These are phyloP conservation scores for Microvelia longipes DNA, from an alignment of 1,140 invertebrate genomes.

Conservation along the genomic window DNA sequence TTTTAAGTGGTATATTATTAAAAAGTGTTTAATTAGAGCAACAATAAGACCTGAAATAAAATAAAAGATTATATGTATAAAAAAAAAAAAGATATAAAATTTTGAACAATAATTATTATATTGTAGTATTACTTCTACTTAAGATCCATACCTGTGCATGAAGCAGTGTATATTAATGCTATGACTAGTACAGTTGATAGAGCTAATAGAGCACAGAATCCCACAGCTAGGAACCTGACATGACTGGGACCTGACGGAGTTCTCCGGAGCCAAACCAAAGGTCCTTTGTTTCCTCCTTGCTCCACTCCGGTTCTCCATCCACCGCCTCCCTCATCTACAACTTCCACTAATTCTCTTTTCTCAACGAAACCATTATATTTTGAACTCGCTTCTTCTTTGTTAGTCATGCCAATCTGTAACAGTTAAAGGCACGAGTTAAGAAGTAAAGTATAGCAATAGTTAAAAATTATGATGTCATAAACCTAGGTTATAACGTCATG, in stretches of 20 bases:
- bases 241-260: constrained; percentile 4
- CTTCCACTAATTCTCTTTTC: constrained; percentile 12
- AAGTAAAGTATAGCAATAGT: too few relatives aligned
- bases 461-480: too few relatives aligned
- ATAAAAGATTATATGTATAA: too few relatives aligned
- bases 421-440: too few relatives aligned
- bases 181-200: constrained; percentile 10
- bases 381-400: background rate
- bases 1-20: too few relatives aligned
- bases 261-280: constrained; percentile 9
- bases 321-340: constrained; percentile 13
- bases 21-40: too few relatives aligned
- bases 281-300: constrained; percentile 4
- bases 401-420: too few relatives aligned
- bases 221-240: constrained; percentile 9
- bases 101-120: too few relatives aligned
- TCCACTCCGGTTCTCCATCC: constrained; percentile 1
- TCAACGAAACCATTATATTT: constrained; percentile 11
- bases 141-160: constrained; percentile 2
- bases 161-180: constrained; percentile 4
- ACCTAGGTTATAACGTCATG: too few relatives aligned
- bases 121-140: too few relatives aligned
- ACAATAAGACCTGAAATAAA: too few relatives aligned
- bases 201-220: constrained; percentile 13
- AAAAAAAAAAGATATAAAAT: too few relatives aligned